phyloP scores from a whole-genome alignment of 2,797 vertebrate genomes.

The Sebastes steindachneri region DNA sequence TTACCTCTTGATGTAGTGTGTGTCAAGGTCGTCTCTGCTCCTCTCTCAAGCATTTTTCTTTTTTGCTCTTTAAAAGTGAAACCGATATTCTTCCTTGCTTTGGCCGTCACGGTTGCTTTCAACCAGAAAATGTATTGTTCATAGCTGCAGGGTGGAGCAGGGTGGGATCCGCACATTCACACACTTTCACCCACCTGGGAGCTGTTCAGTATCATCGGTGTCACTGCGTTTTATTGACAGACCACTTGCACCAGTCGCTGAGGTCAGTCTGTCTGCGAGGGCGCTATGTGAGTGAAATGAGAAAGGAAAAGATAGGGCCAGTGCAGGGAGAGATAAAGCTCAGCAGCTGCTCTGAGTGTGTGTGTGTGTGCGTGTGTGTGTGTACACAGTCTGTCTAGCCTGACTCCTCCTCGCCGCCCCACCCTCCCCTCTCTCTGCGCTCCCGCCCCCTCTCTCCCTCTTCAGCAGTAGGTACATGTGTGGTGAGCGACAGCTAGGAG shows the following conservation, averaged over 20 bases:
- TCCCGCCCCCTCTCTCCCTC: slow-evolving; percentile 46
- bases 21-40: background rate
- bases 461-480: slow-evolving; percentile 68
- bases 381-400: slow-evolving; percentile 7
- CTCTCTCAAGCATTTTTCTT: background rate
- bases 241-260: slow-evolving; percentile 36
- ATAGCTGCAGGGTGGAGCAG: background rate
- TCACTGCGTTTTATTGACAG: slow-evolving; percentile 50
- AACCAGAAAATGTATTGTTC: background rate
- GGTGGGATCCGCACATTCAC: slow-evolving; percentile 14
- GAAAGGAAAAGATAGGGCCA: slow-evolving; percentile 32
- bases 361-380: background rate
- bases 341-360: slow-evolving; percentile 36
- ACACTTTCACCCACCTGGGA: slow-evolving; percentile 38
- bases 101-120: background rate
- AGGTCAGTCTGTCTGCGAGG: slow-evolving; percentile 43
- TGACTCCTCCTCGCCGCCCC: slow-evolving; percentile 64
- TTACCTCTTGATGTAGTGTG: background rate
- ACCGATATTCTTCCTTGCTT: background rate
- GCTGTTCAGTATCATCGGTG: slow-evolving; percentile 34
- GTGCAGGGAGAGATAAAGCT: slow-evolving; percentile 52
- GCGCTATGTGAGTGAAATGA: slow-evolving; percentile 34
- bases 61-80: background rate
- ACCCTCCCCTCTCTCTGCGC: slow-evolving; percentile 34
- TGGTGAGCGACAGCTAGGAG: slow-evolving; percentile 69